These are phyloP conservation scores for Catharus bicknelli DNA, from an alignment of 2,113 vertebrate genomes.

Conservation along the genomic window DNA sequence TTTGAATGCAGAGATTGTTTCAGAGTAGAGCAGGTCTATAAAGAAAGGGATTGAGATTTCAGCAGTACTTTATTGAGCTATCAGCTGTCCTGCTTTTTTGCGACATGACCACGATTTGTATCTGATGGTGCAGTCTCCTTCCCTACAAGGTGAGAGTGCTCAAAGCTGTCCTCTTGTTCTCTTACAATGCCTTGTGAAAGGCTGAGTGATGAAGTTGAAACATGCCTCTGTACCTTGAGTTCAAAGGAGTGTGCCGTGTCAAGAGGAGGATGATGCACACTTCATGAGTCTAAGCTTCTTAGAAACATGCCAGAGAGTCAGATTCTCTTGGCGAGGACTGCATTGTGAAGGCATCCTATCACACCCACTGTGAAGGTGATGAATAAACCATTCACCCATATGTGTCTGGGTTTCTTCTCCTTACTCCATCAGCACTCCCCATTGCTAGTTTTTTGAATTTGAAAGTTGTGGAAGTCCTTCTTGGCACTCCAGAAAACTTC, in stretches of 20 bases:
- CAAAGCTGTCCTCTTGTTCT: background rate
- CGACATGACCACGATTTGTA: accelerated
- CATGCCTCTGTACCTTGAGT: background rate
- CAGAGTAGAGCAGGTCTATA: background rate
- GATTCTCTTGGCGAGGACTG: background rate
- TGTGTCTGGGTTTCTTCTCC: background rate
- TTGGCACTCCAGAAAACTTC: background rate
- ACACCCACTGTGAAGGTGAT: background rate
- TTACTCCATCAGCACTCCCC: background rate
- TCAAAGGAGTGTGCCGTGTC: background rate
- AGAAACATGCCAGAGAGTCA: background rate
- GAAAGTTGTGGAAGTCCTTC: background rate
- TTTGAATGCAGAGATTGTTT: background rate
- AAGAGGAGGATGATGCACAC: background rate
- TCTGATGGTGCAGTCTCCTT: background rate
- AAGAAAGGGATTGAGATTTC: background rate
- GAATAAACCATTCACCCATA: accelerated
- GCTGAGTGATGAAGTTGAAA: background rate
- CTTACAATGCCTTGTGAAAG: background rate
- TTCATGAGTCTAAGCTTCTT: background rate
- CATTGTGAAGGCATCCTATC: background rate
- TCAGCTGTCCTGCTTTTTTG: background rate
- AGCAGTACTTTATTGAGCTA: background rate
- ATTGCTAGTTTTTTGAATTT: background rate
- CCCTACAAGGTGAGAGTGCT: background rate